phyloP scores from a whole-genome alignment of 2,888 invertebrate genomes.

The Leucophenga maculata region DNA sequence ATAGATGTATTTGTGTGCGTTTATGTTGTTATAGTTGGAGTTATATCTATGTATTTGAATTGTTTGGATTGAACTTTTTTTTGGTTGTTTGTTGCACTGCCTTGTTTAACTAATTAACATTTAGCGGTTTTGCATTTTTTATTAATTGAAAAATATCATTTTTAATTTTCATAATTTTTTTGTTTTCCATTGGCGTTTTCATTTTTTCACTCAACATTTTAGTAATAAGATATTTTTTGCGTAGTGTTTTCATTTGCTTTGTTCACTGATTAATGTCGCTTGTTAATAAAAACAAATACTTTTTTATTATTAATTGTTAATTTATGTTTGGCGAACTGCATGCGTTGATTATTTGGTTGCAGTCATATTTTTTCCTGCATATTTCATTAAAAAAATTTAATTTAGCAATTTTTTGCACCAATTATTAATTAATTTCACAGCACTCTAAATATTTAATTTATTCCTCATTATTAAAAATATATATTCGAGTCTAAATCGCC shows the following conservation, averaged over 20 bases:
- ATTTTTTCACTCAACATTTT: constrained; percentile 28
- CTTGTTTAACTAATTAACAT: constrained; percentile 68
- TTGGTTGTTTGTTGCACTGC: constrained; percentile 44
- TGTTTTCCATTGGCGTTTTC: constrained; percentile 19
- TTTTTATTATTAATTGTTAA: constrained; percentile 29
- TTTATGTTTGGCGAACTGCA: constrained; percentile 51
- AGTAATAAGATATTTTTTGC: not conserved
- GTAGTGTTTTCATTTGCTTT: constrained; percentile 10
- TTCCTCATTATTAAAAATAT: constrained; percentile 12
- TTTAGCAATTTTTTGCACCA: constrained; percentile 48
- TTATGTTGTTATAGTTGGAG: constrained; percentile 18
- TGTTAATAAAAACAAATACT: constrained; percentile 8
- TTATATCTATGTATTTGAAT: constrained; percentile 31
- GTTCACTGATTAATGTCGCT: constrained; percentile 21
- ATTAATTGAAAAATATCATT: constrained; percentile 59
- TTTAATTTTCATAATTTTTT: constrained; percentile 56
- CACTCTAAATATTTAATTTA: constrained; percentile 57
- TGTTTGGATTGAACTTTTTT: constrained; percentile 34
- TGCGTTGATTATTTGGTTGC: constrained; percentile 21
- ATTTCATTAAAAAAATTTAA: constrained; percentile 53
- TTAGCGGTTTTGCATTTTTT: constrained; percentile 62
- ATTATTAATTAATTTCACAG: constrained; percentile 62
- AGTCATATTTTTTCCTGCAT: constrained; percentile 35
- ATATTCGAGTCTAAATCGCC: constrained; percentile 36
- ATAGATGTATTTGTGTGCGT: not conserved